Evolutionary conservation across 1,140 invertebrate genomes (phyloP).

Genomic region (Megalonaias nervosa): DNA sequence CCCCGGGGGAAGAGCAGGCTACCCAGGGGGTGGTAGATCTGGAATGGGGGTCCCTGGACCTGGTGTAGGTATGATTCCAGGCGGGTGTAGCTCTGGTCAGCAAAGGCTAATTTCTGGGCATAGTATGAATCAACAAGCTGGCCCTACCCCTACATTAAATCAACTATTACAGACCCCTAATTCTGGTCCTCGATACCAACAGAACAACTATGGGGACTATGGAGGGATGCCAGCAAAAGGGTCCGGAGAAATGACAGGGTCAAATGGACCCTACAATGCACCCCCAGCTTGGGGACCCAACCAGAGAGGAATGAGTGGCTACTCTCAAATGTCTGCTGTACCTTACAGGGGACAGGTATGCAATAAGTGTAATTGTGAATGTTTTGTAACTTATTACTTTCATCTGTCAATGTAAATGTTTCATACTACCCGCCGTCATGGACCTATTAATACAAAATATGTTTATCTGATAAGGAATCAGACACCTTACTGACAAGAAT

Average conservation of each 20-base stretch:
- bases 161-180: conserved; percentile 87
- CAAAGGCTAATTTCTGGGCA: conserved; percentile 75
- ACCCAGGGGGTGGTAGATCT: conserved; percentile 46
- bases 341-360: conserved; percentile 59
- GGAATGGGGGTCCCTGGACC: conserved; percentile 48
- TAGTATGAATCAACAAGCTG: conserved; percentile 79
- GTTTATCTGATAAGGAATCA: conserved; percentile 16
- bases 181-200: conserved; percentile 71
- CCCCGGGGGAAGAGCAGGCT: conserved; percentile 50
- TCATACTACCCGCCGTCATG: conserved; percentile 45
- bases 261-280: conserved; percentile 42
- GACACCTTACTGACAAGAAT: no score
- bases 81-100: conserved; percentile 42
- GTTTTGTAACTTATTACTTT: conserved; percentile 18
- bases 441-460: conserved; percentile 32
- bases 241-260: conserved; percentile 45
- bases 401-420: conserved; percentile 21
- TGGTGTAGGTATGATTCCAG: conserved; percentile 49
- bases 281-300: conserved; percentile 56
- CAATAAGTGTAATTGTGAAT: conserved; percentile 13
- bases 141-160: conserved; percentile 92
- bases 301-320: conserved; percentile 54
- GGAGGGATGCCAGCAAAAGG: conserved; percentile 46
- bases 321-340: conserved; percentile 50
- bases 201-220: conserved; percentile 69